Base-by-base conservation (phyloP, 2,113 vertebrate species). In the Orientallactaga bullata region DNA sequence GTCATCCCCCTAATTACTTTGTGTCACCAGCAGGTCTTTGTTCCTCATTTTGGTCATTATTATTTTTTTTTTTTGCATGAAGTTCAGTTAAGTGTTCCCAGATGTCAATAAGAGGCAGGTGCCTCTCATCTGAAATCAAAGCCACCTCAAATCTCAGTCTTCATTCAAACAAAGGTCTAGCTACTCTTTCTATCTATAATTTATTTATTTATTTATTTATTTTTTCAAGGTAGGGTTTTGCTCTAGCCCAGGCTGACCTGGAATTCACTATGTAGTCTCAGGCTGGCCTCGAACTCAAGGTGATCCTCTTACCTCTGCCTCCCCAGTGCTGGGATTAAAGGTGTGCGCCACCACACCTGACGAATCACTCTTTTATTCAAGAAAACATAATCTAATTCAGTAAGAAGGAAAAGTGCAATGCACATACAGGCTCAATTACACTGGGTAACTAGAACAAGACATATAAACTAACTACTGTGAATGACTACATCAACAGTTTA, bases 21-120 rank as follows among this genome's bases (percentile, higher is more conserved):
- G 47, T 10, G 42, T 80, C 77, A 80, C 73, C 71, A 76, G 58
- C 10, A 58, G 76, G 39, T 71, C 71, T 95, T 90, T 58, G 76
- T 24, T 89, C 16, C 21, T 90, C 63, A 66, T 71, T 76, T 90
- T 42, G n/a, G 28, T 65, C 58, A 88, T 71, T 85, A 55, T 74
- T 66, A 51, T 51, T 12, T 51, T n/a, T n/a, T n/a, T 55, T 77
- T 89, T 61, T 28, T 83, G 24, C 84, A 83, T 72, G 26, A 93
- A 93, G 39, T 74, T 79, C 51, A 82, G 24, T 65, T 58, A 96
- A 93, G 37, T 82, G 21, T 24, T 95, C 42, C 51, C 86, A 85
- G 69, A 68, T 88, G 78, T 76, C 82, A 74, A 1, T 1, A 11
- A 91, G 24, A 82, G 21, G 20, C 68, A 42, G 26, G 60, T 84